Evolutionary conservation across 2,888 invertebrate genomes (phyloP).

Genomic region (Nomada ferruginata): DNA sequence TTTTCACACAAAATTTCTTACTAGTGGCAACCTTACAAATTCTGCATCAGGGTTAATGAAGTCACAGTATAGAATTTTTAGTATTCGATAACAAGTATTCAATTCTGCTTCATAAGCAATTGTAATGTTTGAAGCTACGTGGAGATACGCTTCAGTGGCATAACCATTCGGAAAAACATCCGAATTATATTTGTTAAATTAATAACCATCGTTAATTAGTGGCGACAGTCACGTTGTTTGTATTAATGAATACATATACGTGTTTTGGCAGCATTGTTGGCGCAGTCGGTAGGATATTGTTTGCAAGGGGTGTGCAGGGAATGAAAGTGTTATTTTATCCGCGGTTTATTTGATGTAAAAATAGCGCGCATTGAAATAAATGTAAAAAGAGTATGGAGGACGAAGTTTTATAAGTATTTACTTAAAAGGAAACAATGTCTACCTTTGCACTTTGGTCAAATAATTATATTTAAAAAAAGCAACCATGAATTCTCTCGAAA

Average conservation of each 20-base stretch:
- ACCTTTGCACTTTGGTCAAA: too few species aligned
- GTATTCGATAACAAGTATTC: not conserved
- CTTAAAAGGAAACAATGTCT: not conserved
- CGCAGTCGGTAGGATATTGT: not conserved
- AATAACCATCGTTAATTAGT: conserved; percentile 17
- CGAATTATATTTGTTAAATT: conserved; percentile 1
- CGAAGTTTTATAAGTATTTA: not conserved
- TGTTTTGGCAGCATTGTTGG: not conserved
- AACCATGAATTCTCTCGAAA: too few species aligned
- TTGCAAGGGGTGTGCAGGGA: not conserved
- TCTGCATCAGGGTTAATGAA: too few species aligned
- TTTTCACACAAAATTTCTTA: too few species aligned
- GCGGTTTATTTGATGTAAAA: not conserved
- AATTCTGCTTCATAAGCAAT: not conserved
- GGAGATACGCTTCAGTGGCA: not conserved
- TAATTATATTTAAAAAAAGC: too few species aligned
- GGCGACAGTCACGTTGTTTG: not conserved
- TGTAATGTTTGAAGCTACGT: not conserved
- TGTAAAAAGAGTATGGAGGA: not conserved
- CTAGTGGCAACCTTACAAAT: too few species aligned
- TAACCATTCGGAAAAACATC: not conserved
- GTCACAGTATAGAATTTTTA: too few species aligned
- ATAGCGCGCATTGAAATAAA: not conserved
- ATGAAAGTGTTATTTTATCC: not conserved
- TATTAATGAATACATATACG: not conserved